These are phyloP conservation scores for Phalera bucephala DNA, from an alignment of 2,888 invertebrate genomes.

Conservation along the genomic window DNA sequence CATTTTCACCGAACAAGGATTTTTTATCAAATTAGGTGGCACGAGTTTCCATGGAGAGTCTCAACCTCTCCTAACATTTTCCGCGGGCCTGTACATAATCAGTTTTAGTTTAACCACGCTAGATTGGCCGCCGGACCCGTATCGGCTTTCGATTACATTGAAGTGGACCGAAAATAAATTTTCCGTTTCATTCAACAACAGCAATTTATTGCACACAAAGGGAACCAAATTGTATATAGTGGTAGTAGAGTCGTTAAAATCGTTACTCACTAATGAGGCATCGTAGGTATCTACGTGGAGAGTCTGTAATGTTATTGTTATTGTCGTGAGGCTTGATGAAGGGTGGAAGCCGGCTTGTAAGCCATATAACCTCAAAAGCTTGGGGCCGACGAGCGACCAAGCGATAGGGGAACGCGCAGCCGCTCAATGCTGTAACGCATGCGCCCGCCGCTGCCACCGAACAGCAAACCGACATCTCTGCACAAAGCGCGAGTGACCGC, in stretches of 20 bases:
- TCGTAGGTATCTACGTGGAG: constrained; percentile 32
- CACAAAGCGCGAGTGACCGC: constrained; percentile 68
- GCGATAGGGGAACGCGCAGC: constrained; percentile 63
- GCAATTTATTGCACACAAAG: constrained; percentile 15
- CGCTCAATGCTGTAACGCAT: constrained; percentile 79
- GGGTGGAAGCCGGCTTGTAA: constrained; percentile 66
- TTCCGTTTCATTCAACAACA: constrained; percentile 35
- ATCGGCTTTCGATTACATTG: constrained; percentile 34
- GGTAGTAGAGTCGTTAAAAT: constrained; percentile 10
- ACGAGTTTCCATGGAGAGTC: neutral
- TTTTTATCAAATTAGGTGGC: no score
- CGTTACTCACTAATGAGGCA: constrained; percentile 30
- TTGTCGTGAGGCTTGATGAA: constrained; percentile 50
- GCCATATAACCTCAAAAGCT: constrained; percentile 78
- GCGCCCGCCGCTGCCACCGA: constrained; percentile 42
- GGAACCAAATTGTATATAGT: constrained; percentile 7
- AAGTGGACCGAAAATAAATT: constrained; percentile 41
- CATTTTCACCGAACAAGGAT: neutral
- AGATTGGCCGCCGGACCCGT: constrained; percentile 36
- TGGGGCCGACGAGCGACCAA: constrained; percentile 45
- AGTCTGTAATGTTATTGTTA: constrained; percentile 66
- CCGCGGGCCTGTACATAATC: constrained; percentile 12
- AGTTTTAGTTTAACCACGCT: constrained; percentile 21
- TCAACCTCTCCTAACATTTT: neutral
- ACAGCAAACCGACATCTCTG: constrained; percentile 48